phyloP scores from a whole-genome alignment of 2,888 invertebrate genomes.

The Cataglyphis altisquamis region DNA sequence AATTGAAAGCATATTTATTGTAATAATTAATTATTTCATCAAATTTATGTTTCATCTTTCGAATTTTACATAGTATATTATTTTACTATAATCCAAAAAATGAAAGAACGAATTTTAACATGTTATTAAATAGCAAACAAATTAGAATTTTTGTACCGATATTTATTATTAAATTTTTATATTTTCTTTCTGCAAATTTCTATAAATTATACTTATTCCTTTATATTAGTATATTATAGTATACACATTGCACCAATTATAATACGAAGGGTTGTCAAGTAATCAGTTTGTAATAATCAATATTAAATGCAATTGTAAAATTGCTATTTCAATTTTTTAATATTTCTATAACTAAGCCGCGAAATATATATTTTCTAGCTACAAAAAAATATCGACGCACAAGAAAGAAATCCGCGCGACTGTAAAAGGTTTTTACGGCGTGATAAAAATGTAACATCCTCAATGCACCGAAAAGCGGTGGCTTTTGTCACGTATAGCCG shows the following conservation, averaged over 20 bases:
- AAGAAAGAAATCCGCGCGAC: neutral
- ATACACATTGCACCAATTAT: neutral
- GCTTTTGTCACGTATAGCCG: constrained; percentile 25
- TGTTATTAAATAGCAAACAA: neutral
- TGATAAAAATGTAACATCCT: constrained; percentile 16
- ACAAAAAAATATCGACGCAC: neutral
- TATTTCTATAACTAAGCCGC: neutral
- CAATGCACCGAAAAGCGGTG: constrained; percentile 3
- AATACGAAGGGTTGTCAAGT: neutral
- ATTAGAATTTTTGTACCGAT: neutral
- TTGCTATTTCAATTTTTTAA: neutral
- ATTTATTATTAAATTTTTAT: neutral
- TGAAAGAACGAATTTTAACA: too few relatives aligned
- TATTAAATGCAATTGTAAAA: neutral
- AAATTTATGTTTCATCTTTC: neutral
- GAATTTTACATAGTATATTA: neutral
- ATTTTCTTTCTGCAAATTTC: neutral
- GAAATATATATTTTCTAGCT: neutral
- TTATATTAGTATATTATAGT: neutral
- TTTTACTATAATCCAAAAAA: neutral
- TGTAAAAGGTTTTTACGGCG: constrained; percentile 21
- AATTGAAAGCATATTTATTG: neutral
- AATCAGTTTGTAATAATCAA: neutral
- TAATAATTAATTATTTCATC: neutral
- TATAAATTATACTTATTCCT: neutral